These are phyloP conservation scores for Morinoia aosen DNA, from an alignment of 2,888 invertebrate species.

Conservation along the genomic window DNA sequence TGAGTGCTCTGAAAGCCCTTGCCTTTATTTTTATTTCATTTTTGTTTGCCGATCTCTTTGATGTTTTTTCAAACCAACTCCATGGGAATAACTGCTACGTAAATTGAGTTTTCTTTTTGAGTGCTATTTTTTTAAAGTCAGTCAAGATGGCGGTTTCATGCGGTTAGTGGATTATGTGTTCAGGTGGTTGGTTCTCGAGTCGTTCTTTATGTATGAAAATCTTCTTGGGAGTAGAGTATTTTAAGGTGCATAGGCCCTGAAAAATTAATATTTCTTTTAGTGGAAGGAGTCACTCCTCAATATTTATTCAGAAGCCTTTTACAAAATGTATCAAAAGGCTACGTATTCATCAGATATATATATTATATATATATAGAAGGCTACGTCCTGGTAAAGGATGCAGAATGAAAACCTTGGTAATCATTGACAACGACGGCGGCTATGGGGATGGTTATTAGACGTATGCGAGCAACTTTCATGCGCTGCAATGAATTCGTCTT, in stretches of 20 bases:
- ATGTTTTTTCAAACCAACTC: neutral
- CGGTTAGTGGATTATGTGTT: neutral
- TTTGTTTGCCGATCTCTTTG: slow-evolving; percentile 1
- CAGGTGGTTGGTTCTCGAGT: neutral
- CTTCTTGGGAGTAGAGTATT: neutral
- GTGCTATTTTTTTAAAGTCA: neutral
- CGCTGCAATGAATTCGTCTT: too few species aligned
- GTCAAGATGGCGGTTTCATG: neutral
- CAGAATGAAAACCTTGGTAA: too few species aligned
- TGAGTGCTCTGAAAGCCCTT: neutral
- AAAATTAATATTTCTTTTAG: neutral
- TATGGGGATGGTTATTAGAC: too few species aligned
- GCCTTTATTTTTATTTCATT: neutral
- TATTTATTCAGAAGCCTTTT: neutral
- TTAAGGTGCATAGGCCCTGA: neutral
- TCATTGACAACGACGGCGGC: too few species aligned
- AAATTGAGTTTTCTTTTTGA: neutral
- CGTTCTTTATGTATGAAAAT: neutral
- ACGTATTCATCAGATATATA: neutral
- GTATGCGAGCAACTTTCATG: too few species aligned
- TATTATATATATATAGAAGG: too few species aligned
- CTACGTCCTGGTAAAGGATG: too few species aligned
- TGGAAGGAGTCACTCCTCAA: neutral
- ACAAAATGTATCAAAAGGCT: neutral
- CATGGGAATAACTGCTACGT: neutral